phyloP scores from a whole-genome alignment of 1,140 invertebrate species.

The Trichogramma pretiosum region DNA sequence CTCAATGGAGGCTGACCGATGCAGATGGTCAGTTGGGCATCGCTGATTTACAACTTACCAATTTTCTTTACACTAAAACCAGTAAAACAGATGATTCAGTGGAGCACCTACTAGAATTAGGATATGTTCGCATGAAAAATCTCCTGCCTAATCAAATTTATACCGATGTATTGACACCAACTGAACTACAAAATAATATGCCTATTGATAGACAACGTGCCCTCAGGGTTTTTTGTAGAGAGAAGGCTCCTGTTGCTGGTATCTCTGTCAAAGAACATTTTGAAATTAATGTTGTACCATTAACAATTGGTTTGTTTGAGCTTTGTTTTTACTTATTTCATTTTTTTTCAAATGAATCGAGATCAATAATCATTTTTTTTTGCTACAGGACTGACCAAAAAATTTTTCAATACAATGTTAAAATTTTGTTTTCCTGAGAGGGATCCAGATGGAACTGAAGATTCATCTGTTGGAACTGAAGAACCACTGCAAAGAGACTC shows the following conservation, averaged over 20 bases:
- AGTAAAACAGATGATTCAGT: slow-evolving; percentile 95
- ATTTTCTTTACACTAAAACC: slow-evolving; percentile 96
- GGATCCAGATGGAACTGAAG: slow-evolving; percentile 74
- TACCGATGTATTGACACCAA: slow-evolving; percentile 82
- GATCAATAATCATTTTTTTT: slow-evolving; percentile 1
- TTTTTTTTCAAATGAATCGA: slow-evolving; percentile 8
- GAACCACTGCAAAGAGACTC: slow-evolving; percentile 74
- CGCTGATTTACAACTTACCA: slow-evolving; percentile 88
- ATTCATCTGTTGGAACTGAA: slow-evolving; percentile 47
- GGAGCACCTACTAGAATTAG: slow-evolving; percentile 93
- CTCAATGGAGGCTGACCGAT: slow-evolving; percentile 96
- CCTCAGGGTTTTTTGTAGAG: slow-evolving; percentile 78
- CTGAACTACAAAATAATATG: slow-evolving; percentile 80
- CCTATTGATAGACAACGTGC: slow-evolving; percentile 75
- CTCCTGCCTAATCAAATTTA: slow-evolving; percentile 90
- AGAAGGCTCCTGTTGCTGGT: slow-evolving; percentile 88
- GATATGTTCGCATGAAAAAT: slow-evolving; percentile 92
- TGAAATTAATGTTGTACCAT: slow-evolving; percentile 89
- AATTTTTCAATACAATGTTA: slow-evolving; percentile 95
- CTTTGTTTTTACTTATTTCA: background rate
- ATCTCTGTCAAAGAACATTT: slow-evolving; percentile 98
- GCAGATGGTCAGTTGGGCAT: slow-evolving; percentile 95
- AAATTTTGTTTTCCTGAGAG: slow-evolving; percentile 98
- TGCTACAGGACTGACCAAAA: slow-evolving; percentile 76
- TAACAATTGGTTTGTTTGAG: slow-evolving; percentile 75